phyloP scores from a whole-genome alignment of 2,797 vertebrate species.

The Pyrocephalus nanus region DNA sequence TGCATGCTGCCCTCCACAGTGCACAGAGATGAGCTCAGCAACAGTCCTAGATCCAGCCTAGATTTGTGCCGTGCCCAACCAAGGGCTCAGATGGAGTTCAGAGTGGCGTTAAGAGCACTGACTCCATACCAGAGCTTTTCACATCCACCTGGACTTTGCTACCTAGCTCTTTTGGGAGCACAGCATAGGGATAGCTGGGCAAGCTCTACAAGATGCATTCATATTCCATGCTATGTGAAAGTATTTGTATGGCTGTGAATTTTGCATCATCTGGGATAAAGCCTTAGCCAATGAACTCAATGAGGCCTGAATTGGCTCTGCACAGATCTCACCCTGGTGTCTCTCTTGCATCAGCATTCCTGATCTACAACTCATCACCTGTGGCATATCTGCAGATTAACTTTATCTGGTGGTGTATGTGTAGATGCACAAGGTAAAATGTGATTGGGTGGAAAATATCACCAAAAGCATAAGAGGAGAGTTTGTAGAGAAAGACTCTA shows the following conservation, averaged over 20 bases:
- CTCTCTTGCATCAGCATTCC: neutral
- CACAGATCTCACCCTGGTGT: neutral
- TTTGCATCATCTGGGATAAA: neutral
- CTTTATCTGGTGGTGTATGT: neutral
- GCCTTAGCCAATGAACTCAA: neutral
- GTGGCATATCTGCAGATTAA: neutral
- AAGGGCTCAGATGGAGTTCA: neutral
- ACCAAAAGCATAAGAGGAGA: neutral
- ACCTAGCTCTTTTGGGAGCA: neutral
- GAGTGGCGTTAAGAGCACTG: neutral
- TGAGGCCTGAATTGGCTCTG: neutral
- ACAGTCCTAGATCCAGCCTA: neutral
- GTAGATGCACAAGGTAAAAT: neutral
- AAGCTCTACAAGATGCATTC: neutral
- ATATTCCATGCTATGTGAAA: neutral
- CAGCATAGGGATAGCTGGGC: neutral
- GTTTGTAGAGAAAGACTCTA: neutral
- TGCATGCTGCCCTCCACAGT: accelerated
- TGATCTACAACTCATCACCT: neutral
- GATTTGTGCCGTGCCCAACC: neutral
- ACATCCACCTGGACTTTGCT: neutral
- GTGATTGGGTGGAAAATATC: neutral
- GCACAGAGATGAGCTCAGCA: neutral
- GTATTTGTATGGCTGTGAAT: neutral
- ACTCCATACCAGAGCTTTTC: neutral